Percentiles rank a stretch among this genome's conserved stretches.
These are phyloP conservation scores for Mareca penelope DNA, from an alignment of 2,797 vertebrate genomes.

Conservation along the genomic window DNA sequence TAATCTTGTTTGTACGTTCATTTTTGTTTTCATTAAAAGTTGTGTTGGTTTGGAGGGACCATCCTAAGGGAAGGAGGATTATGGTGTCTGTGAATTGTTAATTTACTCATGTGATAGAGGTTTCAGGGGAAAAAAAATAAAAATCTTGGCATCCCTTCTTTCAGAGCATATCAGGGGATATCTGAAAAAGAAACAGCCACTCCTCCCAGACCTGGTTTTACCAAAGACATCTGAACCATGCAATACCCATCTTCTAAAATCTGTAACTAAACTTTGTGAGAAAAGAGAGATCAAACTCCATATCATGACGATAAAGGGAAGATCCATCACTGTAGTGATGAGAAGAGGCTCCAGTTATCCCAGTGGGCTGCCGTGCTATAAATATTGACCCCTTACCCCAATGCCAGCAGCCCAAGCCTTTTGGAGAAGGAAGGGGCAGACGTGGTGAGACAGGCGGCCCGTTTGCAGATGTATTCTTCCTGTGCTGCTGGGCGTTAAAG, in stretches of 20 bases:
- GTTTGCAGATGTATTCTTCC: constrained; percentile 33
- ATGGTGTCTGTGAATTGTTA: neutral
- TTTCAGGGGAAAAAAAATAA: neutral
- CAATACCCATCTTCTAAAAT: neutral
- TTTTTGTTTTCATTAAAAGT: neutral
- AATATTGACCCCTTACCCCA: neutral
- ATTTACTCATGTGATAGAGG: neutral
- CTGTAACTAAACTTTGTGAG: neutral
- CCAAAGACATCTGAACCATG: neutral
- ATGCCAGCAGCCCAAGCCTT: constrained; percentile 27
- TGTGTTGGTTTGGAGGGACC: accelerated
- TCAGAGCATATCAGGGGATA: neutral
- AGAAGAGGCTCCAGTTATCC: constrained; percentile 29
- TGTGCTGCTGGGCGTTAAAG: constrained; percentile 19
- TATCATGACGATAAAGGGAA: neutral
- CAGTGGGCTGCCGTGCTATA: neutral
- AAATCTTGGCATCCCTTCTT: neutral
- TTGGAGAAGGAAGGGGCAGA: neutral
- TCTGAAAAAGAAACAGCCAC: neutral
- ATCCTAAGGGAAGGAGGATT: neutral
- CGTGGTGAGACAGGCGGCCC: constrained; percentile 29
- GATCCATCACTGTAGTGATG: neutral
- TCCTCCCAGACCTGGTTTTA: neutral
- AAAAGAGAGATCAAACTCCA: neutral
- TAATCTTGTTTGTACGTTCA: neutral